A percentile compares a stretch with the other conserved stretches of the same genome.
Evolutionary conservation across 2,888 invertebrate species (phyloP).

Genomic region (Diaperis boleti): DNA sequence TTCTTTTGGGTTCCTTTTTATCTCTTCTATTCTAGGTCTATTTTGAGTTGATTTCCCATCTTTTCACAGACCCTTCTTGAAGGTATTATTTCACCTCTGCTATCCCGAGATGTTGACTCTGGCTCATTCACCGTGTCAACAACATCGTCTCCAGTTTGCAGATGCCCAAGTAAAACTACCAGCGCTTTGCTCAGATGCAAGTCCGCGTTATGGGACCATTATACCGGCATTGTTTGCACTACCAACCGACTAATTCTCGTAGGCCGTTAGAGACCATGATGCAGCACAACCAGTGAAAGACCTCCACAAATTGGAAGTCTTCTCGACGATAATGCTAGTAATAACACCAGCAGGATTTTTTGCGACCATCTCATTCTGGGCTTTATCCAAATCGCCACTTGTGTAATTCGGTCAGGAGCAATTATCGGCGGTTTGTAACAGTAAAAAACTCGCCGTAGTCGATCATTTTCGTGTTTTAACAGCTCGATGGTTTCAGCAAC

Average conservation of each 20-base stretch:
- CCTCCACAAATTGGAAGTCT: constrained; percentile 13
- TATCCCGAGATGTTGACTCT: no score
- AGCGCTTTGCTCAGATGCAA: no score
- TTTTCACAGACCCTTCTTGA: no score
- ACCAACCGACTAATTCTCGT: not conserved
- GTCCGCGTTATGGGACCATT: no score
- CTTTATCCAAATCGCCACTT: constrained; percentile 6
- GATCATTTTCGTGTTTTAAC: not conserved
- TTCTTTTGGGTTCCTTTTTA: no score
- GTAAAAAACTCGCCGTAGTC: constrained; percentile 6
- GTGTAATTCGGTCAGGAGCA: constrained; percentile 20
- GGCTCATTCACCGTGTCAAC: no score
- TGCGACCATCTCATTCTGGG: no score
- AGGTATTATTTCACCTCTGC: no score
- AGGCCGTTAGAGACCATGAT: constrained; percentile 20
- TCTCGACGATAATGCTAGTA: constrained; percentile 13
- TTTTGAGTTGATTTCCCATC: no score
- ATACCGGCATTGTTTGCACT: not conserved
- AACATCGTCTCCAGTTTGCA: not conserved
- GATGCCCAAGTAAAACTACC: no score
- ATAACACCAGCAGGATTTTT: constrained; percentile 6
- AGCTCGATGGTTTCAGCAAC: not conserved
- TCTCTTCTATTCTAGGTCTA: no score
- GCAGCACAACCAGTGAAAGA: constrained; percentile 19
- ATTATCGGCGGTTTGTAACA: not conserved